Evolutionary conservation across 2,888 invertebrate species (phyloP).

Genomic region (Phengaris alcon): DNA sequence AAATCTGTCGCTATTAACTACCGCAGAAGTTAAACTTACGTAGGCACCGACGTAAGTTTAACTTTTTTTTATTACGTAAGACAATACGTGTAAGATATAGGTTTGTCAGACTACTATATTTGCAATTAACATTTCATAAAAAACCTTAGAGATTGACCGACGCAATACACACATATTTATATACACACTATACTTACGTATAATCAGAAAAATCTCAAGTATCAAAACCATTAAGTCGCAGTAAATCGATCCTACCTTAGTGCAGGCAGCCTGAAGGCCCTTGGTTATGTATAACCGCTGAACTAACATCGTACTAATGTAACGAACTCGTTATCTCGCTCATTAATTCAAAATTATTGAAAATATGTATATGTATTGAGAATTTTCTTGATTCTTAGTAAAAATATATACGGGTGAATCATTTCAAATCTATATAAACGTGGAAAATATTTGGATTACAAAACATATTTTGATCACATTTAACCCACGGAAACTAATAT

Average conservation of each 20-base stretch:
- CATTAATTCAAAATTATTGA: slow-evolving; percentile 24
- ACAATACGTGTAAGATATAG: no score
- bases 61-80: no score
- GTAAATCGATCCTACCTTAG: slow-evolving; percentile 66
- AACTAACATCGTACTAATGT: slow-evolving; percentile 40
- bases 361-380: slow-evolving; percentile 10
- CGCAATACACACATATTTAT: no score
- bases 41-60: neutral
- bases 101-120: no score
- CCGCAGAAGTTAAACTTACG: neutral
- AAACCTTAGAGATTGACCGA: no score
- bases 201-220: slow-evolving; percentile 32
- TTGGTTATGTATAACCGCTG: slow-evolving; percentile 64
- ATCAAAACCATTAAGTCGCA: slow-evolving; percentile 50
- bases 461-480: neutral
- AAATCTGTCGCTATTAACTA: neutral
- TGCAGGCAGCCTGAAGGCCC: slow-evolving; percentile 53
- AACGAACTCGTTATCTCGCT: slow-evolving; percentile 37
- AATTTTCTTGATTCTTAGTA: neutral
- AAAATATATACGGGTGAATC: neutral
- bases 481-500: neutral
- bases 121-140: no score
- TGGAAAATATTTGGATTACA: neutral
- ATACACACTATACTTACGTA: no score
- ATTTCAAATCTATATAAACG: neutral